These are phyloP conservation scores for Leptinotarsa rubiginosa DNA, from an alignment of 2,888 invertebrate species.

Conservation along the genomic window DNA sequence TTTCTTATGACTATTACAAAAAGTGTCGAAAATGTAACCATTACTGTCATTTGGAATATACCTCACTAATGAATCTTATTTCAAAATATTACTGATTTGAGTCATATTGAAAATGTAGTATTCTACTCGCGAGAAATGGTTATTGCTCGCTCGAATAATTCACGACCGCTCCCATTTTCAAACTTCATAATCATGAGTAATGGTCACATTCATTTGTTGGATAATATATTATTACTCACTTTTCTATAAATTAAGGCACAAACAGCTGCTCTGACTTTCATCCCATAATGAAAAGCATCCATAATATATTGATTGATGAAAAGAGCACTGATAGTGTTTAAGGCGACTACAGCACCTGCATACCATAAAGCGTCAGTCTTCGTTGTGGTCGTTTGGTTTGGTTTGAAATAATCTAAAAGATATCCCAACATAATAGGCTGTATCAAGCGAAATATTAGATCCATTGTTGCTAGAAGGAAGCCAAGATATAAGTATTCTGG, in stretches of 20 bases:
- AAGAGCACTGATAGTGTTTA: slow-evolving; percentile 71
- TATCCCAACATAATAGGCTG: slow-evolving; percentile 77
- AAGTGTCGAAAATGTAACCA: too few species aligned
- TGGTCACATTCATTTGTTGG: background rate
- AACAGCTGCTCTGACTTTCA: slow-evolving; percentile 84
- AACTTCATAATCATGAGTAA: background rate
- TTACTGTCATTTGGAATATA: too few species aligned
- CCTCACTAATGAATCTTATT: too few species aligned
- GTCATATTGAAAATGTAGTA: too few species aligned
- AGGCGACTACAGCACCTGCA: slow-evolving; percentile 71
- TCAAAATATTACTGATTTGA: too few species aligned
- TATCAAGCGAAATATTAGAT: slow-evolving; percentile 71
- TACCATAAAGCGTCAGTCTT: slow-evolving; percentile 74
- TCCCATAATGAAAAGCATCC: slow-evolving; percentile 80
- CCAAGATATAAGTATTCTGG: slow-evolving; percentile 74
- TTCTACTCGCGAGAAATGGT: too few species aligned
- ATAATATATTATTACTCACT: slow-evolving; percentile 67
- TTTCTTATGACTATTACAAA: too few species aligned
- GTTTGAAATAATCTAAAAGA: slow-evolving; percentile 75
- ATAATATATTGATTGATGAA: slow-evolving; percentile 76
- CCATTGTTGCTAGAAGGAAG: slow-evolving; percentile 72
- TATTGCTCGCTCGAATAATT: too few species aligned
- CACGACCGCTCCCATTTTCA: too few species aligned
- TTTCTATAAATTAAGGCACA: slow-evolving; percentile 89
- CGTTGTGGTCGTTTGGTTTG: slow-evolving; percentile 65